Evolutionary conservation across 2,888 invertebrate genomes (phyloP).

Genomic region (Ptilodon capucinus): DNA sequence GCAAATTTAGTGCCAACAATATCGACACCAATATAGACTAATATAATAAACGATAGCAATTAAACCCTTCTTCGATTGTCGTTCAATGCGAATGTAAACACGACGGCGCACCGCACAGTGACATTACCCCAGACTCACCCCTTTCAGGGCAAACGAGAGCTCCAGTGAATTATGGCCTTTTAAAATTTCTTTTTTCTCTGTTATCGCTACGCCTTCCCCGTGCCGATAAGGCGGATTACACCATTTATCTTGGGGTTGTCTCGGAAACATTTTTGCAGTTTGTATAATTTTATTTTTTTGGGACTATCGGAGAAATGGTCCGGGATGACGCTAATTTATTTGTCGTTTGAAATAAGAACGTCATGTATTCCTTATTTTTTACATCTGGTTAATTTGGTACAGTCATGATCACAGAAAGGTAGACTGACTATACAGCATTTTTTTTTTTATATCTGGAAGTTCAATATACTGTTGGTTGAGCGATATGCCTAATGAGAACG

Average conservation of each 20-base stretch:
- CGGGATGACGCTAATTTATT: background rate
- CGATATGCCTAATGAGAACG: too few relatives aligned
- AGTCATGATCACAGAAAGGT: too few relatives aligned
- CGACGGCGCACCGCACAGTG: conserved; percentile 15
- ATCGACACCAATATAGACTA: background rate
- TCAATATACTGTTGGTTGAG: too few relatives aligned
- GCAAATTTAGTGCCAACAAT: too few relatives aligned
- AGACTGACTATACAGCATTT: too few relatives aligned
- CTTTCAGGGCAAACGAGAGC: conserved; percentile 43
- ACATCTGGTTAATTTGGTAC: too few relatives aligned
- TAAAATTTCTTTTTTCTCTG: conserved; percentile 60
- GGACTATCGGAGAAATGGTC: background rate
- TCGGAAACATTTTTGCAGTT: conserved; percentile 41
- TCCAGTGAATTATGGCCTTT: conserved; percentile 60
- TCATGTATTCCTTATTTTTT: background rate
- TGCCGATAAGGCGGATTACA: conserved; percentile 63
- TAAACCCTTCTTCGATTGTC: background rate
- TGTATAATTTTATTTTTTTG: conserved; percentile 25
- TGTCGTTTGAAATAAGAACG: background rate
- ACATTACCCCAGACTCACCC: conserved; percentile 23
- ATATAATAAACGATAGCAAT: background rate
- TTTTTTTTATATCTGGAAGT: too few relatives aligned
- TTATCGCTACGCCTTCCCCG: conserved; percentile 57
- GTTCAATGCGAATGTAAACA: background rate
- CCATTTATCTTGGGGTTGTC: conserved; percentile 53